Conservation (phyloP, 2,797 vertebrate genomes). For the Mormyrus proboscirostris region DNA sequence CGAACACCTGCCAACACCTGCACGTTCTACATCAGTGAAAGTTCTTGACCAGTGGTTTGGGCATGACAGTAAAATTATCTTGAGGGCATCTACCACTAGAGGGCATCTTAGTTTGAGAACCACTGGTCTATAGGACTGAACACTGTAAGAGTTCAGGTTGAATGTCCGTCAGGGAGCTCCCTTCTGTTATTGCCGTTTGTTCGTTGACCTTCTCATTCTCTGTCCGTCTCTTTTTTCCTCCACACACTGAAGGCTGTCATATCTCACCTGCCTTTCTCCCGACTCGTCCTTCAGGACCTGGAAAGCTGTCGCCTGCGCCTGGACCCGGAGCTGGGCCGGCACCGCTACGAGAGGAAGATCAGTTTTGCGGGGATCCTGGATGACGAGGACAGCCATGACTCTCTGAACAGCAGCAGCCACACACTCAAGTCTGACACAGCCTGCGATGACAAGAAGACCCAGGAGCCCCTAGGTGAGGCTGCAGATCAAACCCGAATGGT, state of each 20-base stretch:
- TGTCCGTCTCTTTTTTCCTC: neutral
- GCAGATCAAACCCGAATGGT: neutral
- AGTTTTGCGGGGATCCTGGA: constrained; percentile 97
- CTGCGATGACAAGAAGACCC: constrained; percentile 84
- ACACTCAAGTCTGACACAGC: constrained; percentile 93
- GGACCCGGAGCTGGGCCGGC: constrained; percentile 89
- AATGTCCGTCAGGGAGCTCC: neutral
- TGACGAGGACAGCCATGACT: constrained; percentile 91
- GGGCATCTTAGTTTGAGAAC: neutral
- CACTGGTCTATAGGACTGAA: neutral
- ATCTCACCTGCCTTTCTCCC: neutral
- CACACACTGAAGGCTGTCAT: neutral
- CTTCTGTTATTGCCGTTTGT: neutral
- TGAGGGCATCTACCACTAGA: neutral
- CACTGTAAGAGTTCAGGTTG: neutral
- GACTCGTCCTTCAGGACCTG: constrained; percentile 66
- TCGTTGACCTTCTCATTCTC: neutral
- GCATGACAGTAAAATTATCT: neutral
- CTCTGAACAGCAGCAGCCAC: constrained; percentile 96
- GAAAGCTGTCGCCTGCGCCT: constrained; percentile 88
- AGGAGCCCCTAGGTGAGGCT: constrained; percentile 59
- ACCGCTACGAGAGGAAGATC: constrained; percentile 97
- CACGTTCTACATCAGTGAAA: neutral
- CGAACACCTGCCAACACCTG: too few species aligned
- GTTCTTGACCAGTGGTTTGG: neutral